Conservation (phyloP, 1,140 invertebrate species). For the Mycetomoellerius zeteki region DNA sequence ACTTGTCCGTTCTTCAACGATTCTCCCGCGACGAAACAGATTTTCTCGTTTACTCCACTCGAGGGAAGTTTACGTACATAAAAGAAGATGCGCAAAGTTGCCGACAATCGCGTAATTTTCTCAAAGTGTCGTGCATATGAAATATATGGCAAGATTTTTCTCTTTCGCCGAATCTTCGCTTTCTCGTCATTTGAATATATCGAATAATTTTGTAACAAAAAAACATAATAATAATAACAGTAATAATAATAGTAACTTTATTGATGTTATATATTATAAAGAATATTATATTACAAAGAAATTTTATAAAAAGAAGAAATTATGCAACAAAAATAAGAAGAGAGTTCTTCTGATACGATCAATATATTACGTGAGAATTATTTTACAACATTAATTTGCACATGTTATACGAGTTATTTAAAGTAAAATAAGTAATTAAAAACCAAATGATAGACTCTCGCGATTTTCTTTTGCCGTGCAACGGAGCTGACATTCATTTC, state of each 20-base stretch:
- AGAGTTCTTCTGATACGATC: not conserved
- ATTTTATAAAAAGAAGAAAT: no score
- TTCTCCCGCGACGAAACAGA: slow-evolving; percentile 50
- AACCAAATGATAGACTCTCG: not conserved
- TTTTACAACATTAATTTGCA: not conserved
- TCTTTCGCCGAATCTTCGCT: not conserved
- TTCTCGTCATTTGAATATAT: not conserved
- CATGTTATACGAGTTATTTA: not conserved
- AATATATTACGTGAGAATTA: not conserved
- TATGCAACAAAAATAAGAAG: no score
- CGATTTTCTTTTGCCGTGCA: not conserved
- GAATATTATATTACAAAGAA: no score
- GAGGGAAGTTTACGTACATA: slow-evolving; percentile 44
- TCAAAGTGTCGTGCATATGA: slow-evolving; percentile 8
- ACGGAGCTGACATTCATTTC: slow-evolving; percentile 20
- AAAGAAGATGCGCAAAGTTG: slow-evolving; percentile 39
- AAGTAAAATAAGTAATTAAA: not conserved
- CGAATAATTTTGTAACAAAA: not conserved
- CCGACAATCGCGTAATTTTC: slow-evolving; percentile 36
- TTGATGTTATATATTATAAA: no score
- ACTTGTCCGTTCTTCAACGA: slow-evolving; percentile 66
- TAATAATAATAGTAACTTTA: no score
- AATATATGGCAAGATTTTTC: slow-evolving; percentile 21
- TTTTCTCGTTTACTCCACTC: slow-evolving; percentile 52
- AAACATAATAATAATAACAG: not conserved